These are phyloP conservation scores for Cerceris rybyensis DNA, from an alignment of 2,888 invertebrate species.

Conservation along the genomic window DNA sequence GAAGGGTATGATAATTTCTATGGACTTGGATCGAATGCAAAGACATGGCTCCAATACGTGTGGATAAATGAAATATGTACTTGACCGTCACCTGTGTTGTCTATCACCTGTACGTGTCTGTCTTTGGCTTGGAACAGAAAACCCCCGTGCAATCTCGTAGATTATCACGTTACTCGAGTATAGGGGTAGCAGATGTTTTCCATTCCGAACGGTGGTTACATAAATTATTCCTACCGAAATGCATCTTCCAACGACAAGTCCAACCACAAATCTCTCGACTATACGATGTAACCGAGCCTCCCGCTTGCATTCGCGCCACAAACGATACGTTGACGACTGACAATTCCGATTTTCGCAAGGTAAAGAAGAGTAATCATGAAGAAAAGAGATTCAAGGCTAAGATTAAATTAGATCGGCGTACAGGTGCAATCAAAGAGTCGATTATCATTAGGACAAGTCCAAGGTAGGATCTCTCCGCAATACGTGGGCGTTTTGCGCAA, in stretches of 20 bases:
- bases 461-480: slow-evolving; percentile 3
- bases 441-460: slow-evolving; percentile 36
- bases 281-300: no score
- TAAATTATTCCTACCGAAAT: slow-evolving; percentile 24
- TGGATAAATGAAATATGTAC: slow-evolving; percentile 13
- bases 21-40: background rate
- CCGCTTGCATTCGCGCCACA: no score
- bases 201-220: slow-evolving; percentile 13
- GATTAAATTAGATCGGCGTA: slow-evolving; percentile 39
- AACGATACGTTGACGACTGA: no score
- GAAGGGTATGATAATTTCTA: no score
- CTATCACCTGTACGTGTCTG: slow-evolving; percentile 36
- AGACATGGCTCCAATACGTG: background rate
- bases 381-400: slow-evolving; percentile 28
- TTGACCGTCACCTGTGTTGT: slow-evolving; percentile 34
- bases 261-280: background rate
- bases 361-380: no score
- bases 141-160: slow-evolving; percentile 25
- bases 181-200: slow-evolving; percentile 55
- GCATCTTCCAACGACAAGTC: slow-evolving; percentile 2
- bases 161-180: slow-evolving; percentile 41
- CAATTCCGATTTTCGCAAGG: no score
- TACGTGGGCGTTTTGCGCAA: slow-evolving; percentile 51
- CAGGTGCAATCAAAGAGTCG: slow-evolving; percentile 57
- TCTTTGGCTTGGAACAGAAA: background rate